Base-by-base conservation (phyloP, 2,113 vertebrate genomes). In the Numida meleagris region DNA sequence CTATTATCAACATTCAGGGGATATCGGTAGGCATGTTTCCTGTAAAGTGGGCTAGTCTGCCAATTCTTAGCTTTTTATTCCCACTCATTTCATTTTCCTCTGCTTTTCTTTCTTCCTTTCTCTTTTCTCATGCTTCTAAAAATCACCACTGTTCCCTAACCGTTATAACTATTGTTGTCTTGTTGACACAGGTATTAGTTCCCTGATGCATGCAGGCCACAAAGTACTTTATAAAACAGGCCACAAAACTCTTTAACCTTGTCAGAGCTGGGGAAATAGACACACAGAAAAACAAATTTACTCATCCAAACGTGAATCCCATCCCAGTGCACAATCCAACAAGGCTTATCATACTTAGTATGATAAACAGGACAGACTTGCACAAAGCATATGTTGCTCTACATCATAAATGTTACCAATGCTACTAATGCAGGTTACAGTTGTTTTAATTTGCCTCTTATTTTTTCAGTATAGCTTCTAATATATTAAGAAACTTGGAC, bases 121-220 rank as follows among this genome's bases (percentile, higher is more conserved):
- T 48, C 21, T 73, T 68, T 80, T 61, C 65, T 94, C 29, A 24
- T 14, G 36, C 57, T 78, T 71, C 53, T 63, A 72, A 50, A 92
- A 84, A 68, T 70, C 77, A 90, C 58, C 67, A 62, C 13, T 45
- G 12, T 73, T 43, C 62, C 55, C 74, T 57, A 70, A 90, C 63
- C 20, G 7, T 3, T 58, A 2, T 24, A 88, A 34, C 19, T 33
- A 67, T 23, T 7, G 57, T 42, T 74, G 72, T 51, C 59, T 77
- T 86, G 76, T 63, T 92, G 92, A 92, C 80, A 67, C 55, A 88
- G 29, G 25, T 55, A 86, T n/a, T 34, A 77, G 25, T 36, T 90
- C 38, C 34, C 43, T 59, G 65, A 77, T 59, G 80, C 21, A n/a
- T 5, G 15, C 34, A 88, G 38, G 92, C 61, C 57, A 68, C 51